A percentile compares a stretch with the other conserved stretches of the same genome.
Conservation (phyloP, 37 sponge, comb jelly and placozoan species). For the Dysidea cf. avara region DNA sequence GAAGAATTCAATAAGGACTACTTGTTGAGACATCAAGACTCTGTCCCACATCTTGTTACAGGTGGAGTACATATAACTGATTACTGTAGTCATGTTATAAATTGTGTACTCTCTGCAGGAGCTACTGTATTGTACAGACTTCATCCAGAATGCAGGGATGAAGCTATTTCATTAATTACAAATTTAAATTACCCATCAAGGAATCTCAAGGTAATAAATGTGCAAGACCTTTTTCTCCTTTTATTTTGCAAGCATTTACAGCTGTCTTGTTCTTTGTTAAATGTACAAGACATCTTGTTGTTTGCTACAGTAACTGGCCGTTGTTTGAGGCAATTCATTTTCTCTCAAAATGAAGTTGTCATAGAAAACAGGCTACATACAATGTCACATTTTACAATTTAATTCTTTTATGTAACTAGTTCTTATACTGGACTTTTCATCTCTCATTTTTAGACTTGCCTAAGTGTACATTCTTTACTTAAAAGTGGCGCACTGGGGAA, state of each 20-base stretch:
- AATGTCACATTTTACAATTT: too few relatives aligned
- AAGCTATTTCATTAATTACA: conserved; percentile 45
- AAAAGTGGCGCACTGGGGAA: conserved; percentile 61
- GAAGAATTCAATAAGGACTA: conserved; percentile 59
- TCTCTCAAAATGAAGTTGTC: too few relatives aligned
- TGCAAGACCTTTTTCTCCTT: background rate
- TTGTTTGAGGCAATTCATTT: background rate
- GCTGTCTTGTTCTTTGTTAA: background rate
- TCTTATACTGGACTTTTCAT: conserved; percentile 1
- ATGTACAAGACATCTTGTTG: background rate
- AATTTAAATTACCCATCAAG: conserved; percentile 32
- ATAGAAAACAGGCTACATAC: too few relatives aligned
- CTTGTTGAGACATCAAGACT: conserved; percentile 49
- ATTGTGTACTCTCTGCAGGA: too few relatives aligned
- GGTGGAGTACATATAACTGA: too few relatives aligned
- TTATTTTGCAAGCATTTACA: conserved; percentile 4
- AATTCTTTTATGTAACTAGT: conserved; percentile 2
- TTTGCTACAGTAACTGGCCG: background rate
- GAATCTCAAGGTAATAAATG: conserved; percentile 44
- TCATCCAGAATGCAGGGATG: conserved; percentile 33
- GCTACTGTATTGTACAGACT: conserved; percentile 56
- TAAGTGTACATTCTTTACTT: conserved; percentile 50
- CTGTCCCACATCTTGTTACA: conserved; percentile 66
- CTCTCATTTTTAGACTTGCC: conserved; percentile 45
- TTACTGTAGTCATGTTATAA: too few relatives aligned